Conservation (phyloP, 2,888 invertebrate genomes). For the Heliconius ethilla region DNA sequence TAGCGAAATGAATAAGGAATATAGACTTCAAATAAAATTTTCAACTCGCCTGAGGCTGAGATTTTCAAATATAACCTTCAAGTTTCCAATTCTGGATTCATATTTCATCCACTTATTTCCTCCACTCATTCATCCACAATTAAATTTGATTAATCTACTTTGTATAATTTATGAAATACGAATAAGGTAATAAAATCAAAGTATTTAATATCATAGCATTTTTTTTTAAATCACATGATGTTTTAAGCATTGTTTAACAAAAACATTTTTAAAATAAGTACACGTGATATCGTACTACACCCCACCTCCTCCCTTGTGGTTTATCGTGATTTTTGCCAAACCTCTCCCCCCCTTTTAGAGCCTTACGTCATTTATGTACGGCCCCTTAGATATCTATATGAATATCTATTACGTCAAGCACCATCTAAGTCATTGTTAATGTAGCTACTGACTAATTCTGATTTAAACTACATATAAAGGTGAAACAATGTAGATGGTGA, state of each 20-base stretch:
- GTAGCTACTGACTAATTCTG: not conserved
- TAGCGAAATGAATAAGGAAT: conserved; percentile 5
- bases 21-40: conserved; percentile 17
- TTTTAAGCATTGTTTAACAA: not conserved
- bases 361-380: too few species aligned
- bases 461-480: not conserved
- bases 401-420: not conserved
- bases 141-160: not conserved
- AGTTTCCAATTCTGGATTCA: not conserved
- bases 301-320: too few species aligned
- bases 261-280: too few species aligned
- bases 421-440: not conserved
- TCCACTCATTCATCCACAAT: not conserved
- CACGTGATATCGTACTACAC: too few species aligned
- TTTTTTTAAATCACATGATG: too few species aligned
- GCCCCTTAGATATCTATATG: not conserved
- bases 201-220: not conserved
- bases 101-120: conserved; percentile 3
- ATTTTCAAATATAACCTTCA: conserved; percentile 7
- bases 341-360: too few species aligned
- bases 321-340: too few species aligned
- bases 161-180: not conserved
- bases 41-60: conserved; percentile 17
- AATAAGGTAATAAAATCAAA: not conserved
- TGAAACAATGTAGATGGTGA: not conserved